A percentile compares a stretch with the other conserved stretches of the same genome.
phyloP scores from a whole-genome alignment of 2,797 vertebrate genomes.

The Pangasius krempfi region DNA sequence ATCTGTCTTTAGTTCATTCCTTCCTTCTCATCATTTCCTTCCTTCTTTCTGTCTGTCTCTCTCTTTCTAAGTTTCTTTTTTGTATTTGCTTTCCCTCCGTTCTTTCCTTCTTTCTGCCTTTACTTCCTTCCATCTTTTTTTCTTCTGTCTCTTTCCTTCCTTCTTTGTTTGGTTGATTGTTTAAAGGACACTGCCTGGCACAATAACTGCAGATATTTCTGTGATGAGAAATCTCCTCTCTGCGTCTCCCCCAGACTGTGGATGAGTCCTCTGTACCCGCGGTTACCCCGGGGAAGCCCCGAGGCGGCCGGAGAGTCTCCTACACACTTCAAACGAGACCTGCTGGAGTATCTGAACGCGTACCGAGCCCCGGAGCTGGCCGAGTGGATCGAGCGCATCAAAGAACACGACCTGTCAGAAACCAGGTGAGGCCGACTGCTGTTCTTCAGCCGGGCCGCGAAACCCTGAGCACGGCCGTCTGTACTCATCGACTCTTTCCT shows the following conservation, averaged over 20 bases:
- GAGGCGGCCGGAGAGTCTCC: constrained; percentile 83
- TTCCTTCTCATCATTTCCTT: background rate
- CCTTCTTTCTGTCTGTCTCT: background rate
- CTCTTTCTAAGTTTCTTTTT: too few species aligned
- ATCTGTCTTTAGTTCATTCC: background rate
- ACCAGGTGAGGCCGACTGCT: constrained; percentile 69
- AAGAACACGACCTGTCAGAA: constrained; percentile 90
- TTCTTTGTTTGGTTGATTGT: background rate
- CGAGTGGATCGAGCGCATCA: constrained; percentile 88
- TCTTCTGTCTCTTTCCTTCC: background rate
- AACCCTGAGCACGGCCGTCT: background rate
- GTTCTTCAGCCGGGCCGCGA: background rate
- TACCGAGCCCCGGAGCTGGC: constrained; percentile 82
- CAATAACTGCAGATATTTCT: background rate
- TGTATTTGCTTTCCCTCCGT: background rate
- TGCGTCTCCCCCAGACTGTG: constrained; percentile 81
- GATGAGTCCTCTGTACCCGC: constrained; percentile 93
- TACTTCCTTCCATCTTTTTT: background rate
- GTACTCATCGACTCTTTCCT: too few species aligned
- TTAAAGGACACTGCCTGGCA: background rate
- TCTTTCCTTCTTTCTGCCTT: too few species aligned
- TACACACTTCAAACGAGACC: constrained; percentile 90
- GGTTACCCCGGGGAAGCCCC: constrained; percentile 75
- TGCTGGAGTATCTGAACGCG: constrained; percentile 85
- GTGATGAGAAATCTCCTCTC: background rate